Evolutionary conservation across 2,888 invertebrate species (phyloP), one percentile per base, ranked within the genome.

Genomic region (Lottia gigantea): DNA sequence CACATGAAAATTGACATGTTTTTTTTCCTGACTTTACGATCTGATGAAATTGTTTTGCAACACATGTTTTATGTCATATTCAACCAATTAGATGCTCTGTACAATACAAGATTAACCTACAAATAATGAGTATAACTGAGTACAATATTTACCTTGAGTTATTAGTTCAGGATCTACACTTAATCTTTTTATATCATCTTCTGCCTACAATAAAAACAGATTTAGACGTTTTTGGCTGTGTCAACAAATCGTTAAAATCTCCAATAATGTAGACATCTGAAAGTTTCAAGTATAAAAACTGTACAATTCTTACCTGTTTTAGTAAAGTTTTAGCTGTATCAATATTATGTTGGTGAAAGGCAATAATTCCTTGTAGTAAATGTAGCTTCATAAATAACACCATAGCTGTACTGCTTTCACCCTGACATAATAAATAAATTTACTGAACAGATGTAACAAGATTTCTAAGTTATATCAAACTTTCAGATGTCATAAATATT

Each of bases 361-460:
- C 90, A 31, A 94, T 92, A 70, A 95, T 93, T 8, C 93, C 95
- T 89, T 95, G 94, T 67, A 95, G 90, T 67, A 95, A 87, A 88
- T 95, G 94, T 23, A 95, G 90, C 1, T 95, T 91, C 92, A 95
- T 92, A 73, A 94, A 91, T 15, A 95, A 87, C 0, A 92, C 94
- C 6, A 92, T 91, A 0, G 93, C 94, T 91, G 87, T 82, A 6
- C 85, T 85, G 16, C 88, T 78, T 6, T 80, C 82, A 62, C 85
- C 84, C 83, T 86, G 62, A 46, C 63, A 16, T 46, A 55, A 55
- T 16, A 64, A 31, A 46, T 23, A 62, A 26, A 45, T 1, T 64
- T 7, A 62, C n/a, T 66, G 2, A 45, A n/a, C 12, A 40, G 49
- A 26, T 23, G n/a, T n/a, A n/a, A n/a, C n/a, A n/a, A n/a, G n/a